These are phyloP conservation scores for Platycercus adscitus DNA, from an alignment of 2,113 vertebrate genomes.

Conservation along the genomic window DNA sequence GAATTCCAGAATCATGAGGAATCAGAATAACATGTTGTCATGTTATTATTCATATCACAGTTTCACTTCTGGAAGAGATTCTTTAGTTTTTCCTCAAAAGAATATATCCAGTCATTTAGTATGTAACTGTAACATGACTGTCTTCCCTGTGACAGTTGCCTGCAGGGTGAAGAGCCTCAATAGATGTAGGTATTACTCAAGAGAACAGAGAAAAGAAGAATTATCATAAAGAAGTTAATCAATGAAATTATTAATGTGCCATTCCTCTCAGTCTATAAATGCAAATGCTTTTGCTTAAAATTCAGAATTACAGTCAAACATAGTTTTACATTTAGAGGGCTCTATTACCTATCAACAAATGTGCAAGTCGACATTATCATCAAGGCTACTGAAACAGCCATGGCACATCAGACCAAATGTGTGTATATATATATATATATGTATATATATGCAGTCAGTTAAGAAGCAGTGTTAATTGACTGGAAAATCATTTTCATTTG, in stretches of 20 bases:
- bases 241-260: background rate
- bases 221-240: background rate
- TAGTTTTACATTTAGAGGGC: background rate
- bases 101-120: background rate
- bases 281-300: background rate
- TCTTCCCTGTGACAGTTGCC: slow-evolving; percentile 22
- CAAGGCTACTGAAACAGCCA: background rate
- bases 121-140: background rate
- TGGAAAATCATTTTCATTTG: slow-evolving; percentile 16
- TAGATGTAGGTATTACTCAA: background rate
- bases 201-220: background rate
- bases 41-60: background rate
- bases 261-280: background rate
- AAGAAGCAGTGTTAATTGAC: slow-evolving; percentile 27
- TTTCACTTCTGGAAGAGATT: background rate
- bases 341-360: background rate
- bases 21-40: background rate
- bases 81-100: background rate
- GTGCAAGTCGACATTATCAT: background rate
- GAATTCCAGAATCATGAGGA: background rate
- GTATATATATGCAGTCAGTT: background rate
- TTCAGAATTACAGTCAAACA: background rate
- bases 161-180: slow-evolving; percentile 20
- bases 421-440: background rate
- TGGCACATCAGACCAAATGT: background rate